Percentiles rank a stretch among this genome's conserved stretches.
Evolutionary conservation across 2,113 vertebrate species (phyloP).

Genomic region (Arvicanthis niloticus): DNA sequence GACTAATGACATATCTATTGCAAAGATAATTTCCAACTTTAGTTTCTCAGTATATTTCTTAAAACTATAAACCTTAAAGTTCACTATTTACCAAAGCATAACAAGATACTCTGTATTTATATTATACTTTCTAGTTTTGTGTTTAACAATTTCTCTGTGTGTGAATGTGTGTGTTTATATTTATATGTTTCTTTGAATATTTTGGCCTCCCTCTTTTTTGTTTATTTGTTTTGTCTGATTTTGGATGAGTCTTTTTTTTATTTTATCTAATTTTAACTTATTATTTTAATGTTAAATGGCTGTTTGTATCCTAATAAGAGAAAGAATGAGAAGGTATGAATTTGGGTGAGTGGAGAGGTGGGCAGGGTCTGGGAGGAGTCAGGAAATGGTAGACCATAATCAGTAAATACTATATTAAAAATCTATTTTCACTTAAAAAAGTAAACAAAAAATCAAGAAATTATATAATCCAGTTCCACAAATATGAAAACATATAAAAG

Average conservation of each 20-base stretch:
- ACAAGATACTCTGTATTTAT: background rate
- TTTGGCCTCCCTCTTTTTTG: background rate
- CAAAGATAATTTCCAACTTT: background rate
- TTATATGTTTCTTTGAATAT: background rate
- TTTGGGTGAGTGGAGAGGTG: background rate
- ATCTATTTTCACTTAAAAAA: background rate
- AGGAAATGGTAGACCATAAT: background rate
- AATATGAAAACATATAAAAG: background rate
- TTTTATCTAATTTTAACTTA: background rate
- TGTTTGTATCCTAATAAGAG: background rate
- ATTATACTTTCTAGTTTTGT: background rate
- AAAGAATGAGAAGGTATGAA: background rate
- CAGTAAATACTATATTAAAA: background rate
- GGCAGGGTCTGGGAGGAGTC: background rate
- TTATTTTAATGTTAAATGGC: background rate
- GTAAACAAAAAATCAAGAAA: constrained; percentile 11
- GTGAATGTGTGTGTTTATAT: no score
- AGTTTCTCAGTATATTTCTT: constrained; percentile 24
- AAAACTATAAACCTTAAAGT: background rate
- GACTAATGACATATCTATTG: background rate
- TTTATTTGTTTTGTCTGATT: background rate
- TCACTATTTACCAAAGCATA: background rate
- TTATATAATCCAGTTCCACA: background rate
- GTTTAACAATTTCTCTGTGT: background rate
- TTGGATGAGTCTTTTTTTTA: background rate